These are phyloP conservation scores for Numenius arquata DNA, from an alignment of 2,113 vertebrate species.

Conservation along the genomic window DNA sequence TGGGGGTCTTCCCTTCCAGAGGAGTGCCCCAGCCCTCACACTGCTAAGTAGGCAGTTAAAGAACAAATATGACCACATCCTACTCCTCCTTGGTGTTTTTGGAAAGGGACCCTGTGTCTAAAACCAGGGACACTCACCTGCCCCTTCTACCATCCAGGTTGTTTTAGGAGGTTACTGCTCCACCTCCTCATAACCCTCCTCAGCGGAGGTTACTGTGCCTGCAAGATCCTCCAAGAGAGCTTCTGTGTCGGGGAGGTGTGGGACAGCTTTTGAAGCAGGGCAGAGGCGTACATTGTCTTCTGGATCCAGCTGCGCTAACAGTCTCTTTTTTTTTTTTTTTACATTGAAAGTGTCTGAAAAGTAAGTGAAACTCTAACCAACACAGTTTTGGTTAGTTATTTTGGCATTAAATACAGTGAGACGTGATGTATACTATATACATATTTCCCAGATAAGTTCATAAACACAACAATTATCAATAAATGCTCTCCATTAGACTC, in stretches of 20 bases:
- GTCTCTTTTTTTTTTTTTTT: not conserved
- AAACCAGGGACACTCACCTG: not conserved
- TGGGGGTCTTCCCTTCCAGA: not conserved
- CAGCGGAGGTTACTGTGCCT: accelerated
- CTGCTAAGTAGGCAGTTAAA: not conserved
- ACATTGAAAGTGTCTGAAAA: not conserved
- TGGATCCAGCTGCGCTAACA: not conserved
- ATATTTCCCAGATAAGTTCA: not conserved
- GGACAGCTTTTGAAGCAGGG: not conserved
- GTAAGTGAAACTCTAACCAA: not conserved
- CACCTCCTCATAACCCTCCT: not conserved
- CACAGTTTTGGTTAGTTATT: not conserved
- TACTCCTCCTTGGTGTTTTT: not conserved
- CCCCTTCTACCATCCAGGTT: not conserved
- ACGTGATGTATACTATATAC: not conserved
- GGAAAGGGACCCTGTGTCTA: not conserved
- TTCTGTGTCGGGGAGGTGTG: not conserved
- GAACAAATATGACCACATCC: not conserved
- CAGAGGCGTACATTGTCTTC: accelerated
- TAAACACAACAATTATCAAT: not conserved
- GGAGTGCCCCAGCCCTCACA: not conserved
- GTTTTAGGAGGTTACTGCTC: not conserved
- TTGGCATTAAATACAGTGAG: not conserved
- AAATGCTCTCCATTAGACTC: not conserved
- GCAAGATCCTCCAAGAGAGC: not conserved